phyloP scores from a whole-genome alignment of 2,888 invertebrate species.

The Tolmerus cingulatus region DNA sequence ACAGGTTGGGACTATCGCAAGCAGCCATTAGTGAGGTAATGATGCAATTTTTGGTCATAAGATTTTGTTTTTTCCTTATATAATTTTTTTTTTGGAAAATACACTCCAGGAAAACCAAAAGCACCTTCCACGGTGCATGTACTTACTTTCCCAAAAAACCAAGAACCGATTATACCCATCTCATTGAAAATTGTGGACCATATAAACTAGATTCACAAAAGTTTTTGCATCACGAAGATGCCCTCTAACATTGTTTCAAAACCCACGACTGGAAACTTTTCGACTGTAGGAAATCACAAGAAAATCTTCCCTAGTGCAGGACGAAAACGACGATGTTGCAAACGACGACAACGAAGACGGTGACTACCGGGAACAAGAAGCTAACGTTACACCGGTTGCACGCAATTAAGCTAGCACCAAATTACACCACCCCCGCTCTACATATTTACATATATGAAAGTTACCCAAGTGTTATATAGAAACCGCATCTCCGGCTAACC shows the following conservation, averaged over 20 bases:
- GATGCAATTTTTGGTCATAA: not conserved
- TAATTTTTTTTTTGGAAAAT: not conserved
- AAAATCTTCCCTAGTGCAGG: not conserved
- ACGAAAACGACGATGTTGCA: not conserved
- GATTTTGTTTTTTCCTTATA: no score
- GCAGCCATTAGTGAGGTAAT: not conserved
- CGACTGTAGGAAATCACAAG: not conserved
- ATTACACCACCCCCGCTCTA: not conserved
- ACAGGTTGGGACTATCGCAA: not conserved
- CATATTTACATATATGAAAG: not conserved
- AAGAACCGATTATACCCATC: not conserved
- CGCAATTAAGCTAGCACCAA: slow-evolving; percentile 17
- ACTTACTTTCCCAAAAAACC: not conserved
- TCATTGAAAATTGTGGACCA: not conserved
- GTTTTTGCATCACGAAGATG: not conserved
- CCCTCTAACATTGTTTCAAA: not conserved
- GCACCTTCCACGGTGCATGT: not conserved
- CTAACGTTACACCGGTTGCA: slow-evolving; percentile 22
- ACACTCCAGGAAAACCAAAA: not conserved
- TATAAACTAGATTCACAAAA: not conserved
- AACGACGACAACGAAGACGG: not conserved
- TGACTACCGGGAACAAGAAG: not conserved
- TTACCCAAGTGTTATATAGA: not conserved
- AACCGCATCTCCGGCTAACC: not conserved
- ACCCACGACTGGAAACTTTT: not conserved